A percentile compares a stretch with the other conserved stretches of the same genome.
Conservation (phyloP, 2,888 invertebrate genomes). For the Nasonovia ribisnigri region DNA sequence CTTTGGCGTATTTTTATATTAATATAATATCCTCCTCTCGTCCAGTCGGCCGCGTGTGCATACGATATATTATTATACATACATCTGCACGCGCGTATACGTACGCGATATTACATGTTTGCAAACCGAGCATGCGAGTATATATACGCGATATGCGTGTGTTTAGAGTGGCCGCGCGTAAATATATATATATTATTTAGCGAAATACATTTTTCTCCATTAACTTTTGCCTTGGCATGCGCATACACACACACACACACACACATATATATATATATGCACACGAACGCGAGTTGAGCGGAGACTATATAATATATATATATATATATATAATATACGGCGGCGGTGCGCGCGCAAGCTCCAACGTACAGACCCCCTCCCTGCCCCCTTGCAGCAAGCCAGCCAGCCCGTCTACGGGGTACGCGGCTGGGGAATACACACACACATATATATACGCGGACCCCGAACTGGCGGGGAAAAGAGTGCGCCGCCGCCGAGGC, state of each 20-base stretch:
- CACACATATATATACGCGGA: not conserved
- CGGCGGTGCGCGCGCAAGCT: not conserved
- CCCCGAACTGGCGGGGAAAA: not conserved
- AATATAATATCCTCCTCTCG: not conserved
- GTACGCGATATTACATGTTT: not conserved
- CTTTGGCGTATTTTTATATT: not conserved
- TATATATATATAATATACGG: not conserved
- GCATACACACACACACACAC: too few relatives aligned
- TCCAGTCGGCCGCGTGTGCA: not conserved
- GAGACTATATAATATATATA: not conserved
- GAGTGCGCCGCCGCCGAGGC: conserved; percentile 36
- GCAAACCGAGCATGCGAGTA: not conserved
- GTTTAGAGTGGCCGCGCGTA: not conserved
- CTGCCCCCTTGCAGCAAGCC: not conserved
- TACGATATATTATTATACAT: too few relatives aligned
- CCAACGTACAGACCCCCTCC: not conserved
- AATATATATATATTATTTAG: not conserved
- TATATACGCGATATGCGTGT: not conserved
- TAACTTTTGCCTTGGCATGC: not conserved
- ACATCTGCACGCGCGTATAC: not conserved
- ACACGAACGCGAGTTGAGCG: not conserved
- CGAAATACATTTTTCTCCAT: conserved; percentile 12
- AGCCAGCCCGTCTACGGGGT: not conserved
- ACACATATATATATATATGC: not conserved
- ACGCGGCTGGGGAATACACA: not conserved